Conservation (phyloP, 1,140 invertebrate genomes). For the Mya arenaria region DNA sequence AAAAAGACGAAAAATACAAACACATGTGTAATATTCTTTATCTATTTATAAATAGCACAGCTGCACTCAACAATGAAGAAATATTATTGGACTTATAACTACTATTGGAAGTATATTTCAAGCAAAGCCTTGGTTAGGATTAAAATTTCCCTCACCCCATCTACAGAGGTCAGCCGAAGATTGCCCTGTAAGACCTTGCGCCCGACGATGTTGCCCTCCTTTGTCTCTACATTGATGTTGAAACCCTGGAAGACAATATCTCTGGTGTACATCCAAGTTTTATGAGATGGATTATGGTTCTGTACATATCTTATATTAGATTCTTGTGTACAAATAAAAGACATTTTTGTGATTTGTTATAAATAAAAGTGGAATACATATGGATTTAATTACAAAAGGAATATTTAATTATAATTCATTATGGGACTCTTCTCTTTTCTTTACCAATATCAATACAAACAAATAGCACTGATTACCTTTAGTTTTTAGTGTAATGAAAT, state of each 20-base stretch:
- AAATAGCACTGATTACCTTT: no score
- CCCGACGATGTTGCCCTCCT: not conserved
- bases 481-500: no score
- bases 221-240: not conserved
- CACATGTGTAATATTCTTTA: not conserved
- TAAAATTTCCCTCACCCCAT: not conserved
- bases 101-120: not conserved
- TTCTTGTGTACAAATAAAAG: not conserved
- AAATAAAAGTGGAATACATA: not conserved
- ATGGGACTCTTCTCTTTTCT: no score
- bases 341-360: not conserved
- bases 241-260: slow-evolving; percentile 13
- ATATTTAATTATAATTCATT: not conserved
- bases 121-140: not conserved
- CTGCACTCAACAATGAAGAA: not conserved
- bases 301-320: not conserved
- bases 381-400: not conserved
- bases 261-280: not conserved
- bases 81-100: not conserved
- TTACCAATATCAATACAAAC: no score
- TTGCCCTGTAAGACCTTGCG: slow-evolving; percentile 5
- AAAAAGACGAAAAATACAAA: not conserved
- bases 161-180: not conserved
- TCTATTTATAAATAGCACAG: not conserved
- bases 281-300: not conserved